Percentiles rank a stretch among this genome's conserved stretches.
Evolutionary conservation across 2,888 invertebrate genomes (phyloP).

Genomic region (Lumbricus terrestris): DNA sequence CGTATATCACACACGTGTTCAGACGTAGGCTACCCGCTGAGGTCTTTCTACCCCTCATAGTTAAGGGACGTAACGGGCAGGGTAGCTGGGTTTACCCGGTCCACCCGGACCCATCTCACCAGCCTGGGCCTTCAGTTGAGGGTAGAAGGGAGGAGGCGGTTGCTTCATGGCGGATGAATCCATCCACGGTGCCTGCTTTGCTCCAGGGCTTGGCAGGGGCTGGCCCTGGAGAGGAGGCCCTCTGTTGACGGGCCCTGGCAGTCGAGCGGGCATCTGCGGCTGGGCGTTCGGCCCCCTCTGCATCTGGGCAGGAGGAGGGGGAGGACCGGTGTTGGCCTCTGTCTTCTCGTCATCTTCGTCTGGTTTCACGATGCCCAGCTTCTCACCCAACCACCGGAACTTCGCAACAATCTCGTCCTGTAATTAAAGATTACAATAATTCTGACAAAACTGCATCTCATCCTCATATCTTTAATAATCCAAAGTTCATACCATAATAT

Average conservation of each 20-base stretch:
- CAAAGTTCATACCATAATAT: too few relatives aligned
- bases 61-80: neutral
- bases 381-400: slow-evolving; percentile 46
- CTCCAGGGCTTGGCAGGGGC: neutral
- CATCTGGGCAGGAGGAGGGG: neutral
- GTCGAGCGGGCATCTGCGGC: neutral
- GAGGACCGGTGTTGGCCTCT: neutral
- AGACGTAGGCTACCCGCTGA: neutral
- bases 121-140: neutral
- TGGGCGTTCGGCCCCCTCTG: neutral
- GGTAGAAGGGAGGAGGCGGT: slow-evolving; percentile 9
- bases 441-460: too few relatives aligned
- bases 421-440: neutral
- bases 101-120: neutral
- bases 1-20: too few relatives aligned
- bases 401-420: slow-evolving; percentile 56
- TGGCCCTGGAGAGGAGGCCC: neutral
- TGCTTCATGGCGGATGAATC: neutral
- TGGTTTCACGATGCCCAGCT: slow-evolving; percentile 53
- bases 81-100: neutral
- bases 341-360: slow-evolving; percentile 44
- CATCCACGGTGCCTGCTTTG: neutral
- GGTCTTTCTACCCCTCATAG: neutral
- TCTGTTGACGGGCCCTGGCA: neutral
- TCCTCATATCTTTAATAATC: too few relatives aligned